Evolutionary conservation across 2,113 vertebrate genomes (phyloP), one percentile per base, ranked within the genome.

Genomic region (Bettongia penicillata): DNA sequence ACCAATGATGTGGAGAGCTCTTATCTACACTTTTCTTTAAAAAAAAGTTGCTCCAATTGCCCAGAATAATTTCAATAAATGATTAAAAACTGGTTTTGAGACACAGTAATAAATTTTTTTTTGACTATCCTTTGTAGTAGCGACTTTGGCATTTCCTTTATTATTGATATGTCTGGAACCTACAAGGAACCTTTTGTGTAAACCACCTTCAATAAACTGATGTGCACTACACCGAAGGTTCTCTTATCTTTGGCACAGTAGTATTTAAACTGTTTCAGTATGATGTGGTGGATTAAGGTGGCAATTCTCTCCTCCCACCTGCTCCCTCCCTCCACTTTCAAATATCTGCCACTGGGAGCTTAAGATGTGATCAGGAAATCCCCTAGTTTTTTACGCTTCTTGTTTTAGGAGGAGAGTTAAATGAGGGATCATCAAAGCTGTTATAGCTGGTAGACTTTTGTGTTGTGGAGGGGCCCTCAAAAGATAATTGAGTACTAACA

Each of bases 41-140:
- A 91, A 47, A 90, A 49, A 49, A 49, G 26, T 97, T 94, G 49
- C 91, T 96, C 53, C 51, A 96, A 91, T 97, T 97, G 94, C 94
- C 93, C 53, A 96, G 93, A 96, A 95, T 95, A 96, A 97, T 95
- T 97, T 96, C 26, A 84, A 96, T 95, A 96, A 97, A 96, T 96
- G 96, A 96, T 95, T 98, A 95, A 89, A 96, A 96, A 92, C 51
- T 91, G 14, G 53, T 91, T 95, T 93, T 91, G 37, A 96, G 50
- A 95, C 28, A 92, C 5, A 47, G 93, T 57, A 97, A 91, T 95
- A 92, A 55, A 77, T 55, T 47, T 31, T 91, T 93, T 97, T 68
- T 49, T 31, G 51, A n/a, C 3, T 50, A 7, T 91, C 51, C 96
- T 97, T 96, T 97, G 95, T 94, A 93, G 91, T 92, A 96, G 68